phyloP scores from a whole-genome alignment of 2,797 vertebrate species.

The Botia almorhae region DNA sequence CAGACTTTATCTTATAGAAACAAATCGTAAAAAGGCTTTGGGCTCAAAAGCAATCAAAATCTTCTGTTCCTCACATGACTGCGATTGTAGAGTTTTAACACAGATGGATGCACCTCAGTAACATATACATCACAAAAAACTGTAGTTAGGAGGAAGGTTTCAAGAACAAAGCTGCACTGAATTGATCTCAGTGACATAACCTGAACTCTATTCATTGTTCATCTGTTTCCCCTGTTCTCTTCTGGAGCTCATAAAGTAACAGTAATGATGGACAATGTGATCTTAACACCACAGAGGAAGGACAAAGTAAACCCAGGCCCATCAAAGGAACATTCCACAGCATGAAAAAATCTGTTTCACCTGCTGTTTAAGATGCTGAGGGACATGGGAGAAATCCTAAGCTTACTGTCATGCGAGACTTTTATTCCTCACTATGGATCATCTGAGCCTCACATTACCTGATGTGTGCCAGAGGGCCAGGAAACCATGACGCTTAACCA shows the following conservation, averaged over 20 bases:
- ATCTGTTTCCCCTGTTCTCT: slow-evolving; percentile 19
- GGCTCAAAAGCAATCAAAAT: not conserved
- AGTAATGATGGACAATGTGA: slow-evolving; percentile 19
- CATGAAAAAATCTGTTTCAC: slow-evolving; percentile 50
- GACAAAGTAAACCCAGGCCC: slow-evolving; percentile 25
- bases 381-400: slow-evolving; percentile 39
- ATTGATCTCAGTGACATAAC: slow-evolving; percentile 12
- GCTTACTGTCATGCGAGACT: slow-evolving; percentile 28
- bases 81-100: not conserved
- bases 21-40: not conserved
- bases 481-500: slow-evolving; percentile 30
- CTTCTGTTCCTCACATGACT: not conserved
- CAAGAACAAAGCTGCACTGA: slow-evolving; percentile 18
- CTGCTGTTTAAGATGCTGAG: slow-evolving; percentile 41
- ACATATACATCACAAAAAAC: not conserved
- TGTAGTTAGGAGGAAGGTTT: not conserved
- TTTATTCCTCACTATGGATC: slow-evolving; percentile 44
- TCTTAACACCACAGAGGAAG: slow-evolving; percentile 43
- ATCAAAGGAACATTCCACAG: slow-evolving; percentile 49
- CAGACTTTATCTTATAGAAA: no score
- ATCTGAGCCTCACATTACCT: slow-evolving; percentile 47
- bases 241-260: slow-evolving; percentile 36
- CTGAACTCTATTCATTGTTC: slow-evolving; percentile 8
- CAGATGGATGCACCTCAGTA: not conserved
- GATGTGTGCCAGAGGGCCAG: slow-evolving; percentile 35